Base-by-base conservation (phyloP, 2,797 vertebrate genomes). In the Tadarida brasiliensis region DNA sequence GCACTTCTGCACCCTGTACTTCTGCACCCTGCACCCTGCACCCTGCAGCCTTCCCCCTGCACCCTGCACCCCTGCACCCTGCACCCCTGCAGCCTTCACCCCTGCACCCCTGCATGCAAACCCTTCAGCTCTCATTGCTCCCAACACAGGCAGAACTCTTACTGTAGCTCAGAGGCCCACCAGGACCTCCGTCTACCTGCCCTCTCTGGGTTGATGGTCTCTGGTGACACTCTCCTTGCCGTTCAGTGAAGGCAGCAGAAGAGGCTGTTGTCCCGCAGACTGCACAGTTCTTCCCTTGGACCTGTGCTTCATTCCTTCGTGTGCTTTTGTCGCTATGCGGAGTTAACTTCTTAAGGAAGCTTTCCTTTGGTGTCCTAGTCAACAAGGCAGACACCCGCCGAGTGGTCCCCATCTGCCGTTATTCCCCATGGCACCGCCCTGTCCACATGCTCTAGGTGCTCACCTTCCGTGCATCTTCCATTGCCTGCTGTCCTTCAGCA, bases 381-480 rank as follows among this genome's bases (percentile, higher is more conserved):
- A 26, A 22, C 47, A 0, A 0, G 2, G 30, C 30, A 11, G 22
- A 24, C 11, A 0, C 61, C 2, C 47, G n/a, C 0, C 44, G 11
- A 44, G 39, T 44, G 39, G 39, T 44, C 39, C 39, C 39, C 39
- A 44, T 44, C 39, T 44, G 5, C 39, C 39, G 39, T 44, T 7
- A 44, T 44, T 44, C 39, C n/a, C 39, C 28, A 19, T 19, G 39
- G 39, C 39, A 44, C 39, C 39, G 5, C 39, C 39, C 39, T 44
- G 39, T 44, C 7, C 39, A 7, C 7, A 44, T 5, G 39, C 39
- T 44, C 39, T 2, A 54, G 81, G 47, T 26, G 20, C 15, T 19
- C 24, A 4, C 35, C 6, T 67, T 51, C 63, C 16, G 63, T n/a
- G 5, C 7, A 14, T 28, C 30, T 65, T 16, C 22, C 0, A 17